Evolutionary conservation across 2,113 vertebrate genomes (phyloP).

Genomic region (Lethenteron camtschaticum): DNA sequence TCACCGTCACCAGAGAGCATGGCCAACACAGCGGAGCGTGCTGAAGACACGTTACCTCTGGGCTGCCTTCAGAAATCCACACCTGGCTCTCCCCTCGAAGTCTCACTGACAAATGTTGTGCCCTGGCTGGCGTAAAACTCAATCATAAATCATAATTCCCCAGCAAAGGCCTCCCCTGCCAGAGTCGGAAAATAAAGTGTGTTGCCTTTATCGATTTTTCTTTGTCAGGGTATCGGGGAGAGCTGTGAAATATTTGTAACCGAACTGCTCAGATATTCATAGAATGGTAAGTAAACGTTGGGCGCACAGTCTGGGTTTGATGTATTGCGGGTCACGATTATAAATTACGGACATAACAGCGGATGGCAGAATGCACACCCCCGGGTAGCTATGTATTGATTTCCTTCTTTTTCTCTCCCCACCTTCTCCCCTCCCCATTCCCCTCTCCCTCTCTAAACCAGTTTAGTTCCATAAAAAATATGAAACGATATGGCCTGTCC

Average conservation of each 20-base stretch:
- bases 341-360: slow-evolving; percentile 5
- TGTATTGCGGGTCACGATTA: neutral
- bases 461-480: neutral
- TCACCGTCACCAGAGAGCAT: no score
- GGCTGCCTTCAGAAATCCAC: no score
- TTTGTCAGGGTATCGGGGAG: slow-evolving; percentile 4
- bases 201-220: slow-evolving; percentile 5
- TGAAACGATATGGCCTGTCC: no score
- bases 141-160: slow-evolving; percentile 6
- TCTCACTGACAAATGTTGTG: slow-evolving; percentile 3
- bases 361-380: slow-evolving; percentile 1
- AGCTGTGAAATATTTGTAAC: slow-evolving; percentile 5
- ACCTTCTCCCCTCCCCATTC: neutral
- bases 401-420: slow-evolving; percentile 2
- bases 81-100: neutral
- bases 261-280: slow-evolving; percentile 6
- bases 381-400: slow-evolving; percentile 3
- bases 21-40: no score
- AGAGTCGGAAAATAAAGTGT: slow-evolving; percentile 5
- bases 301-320: neutral
- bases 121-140: neutral
- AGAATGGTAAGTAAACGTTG: slow-evolving; percentile 6
- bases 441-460: neutral
- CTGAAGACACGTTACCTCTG: no score
- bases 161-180: slow-evolving; percentile 1